Evolutionary conservation across 2,113 vertebrate species (phyloP).

Genomic region (Urocitellus parryii): DNA sequence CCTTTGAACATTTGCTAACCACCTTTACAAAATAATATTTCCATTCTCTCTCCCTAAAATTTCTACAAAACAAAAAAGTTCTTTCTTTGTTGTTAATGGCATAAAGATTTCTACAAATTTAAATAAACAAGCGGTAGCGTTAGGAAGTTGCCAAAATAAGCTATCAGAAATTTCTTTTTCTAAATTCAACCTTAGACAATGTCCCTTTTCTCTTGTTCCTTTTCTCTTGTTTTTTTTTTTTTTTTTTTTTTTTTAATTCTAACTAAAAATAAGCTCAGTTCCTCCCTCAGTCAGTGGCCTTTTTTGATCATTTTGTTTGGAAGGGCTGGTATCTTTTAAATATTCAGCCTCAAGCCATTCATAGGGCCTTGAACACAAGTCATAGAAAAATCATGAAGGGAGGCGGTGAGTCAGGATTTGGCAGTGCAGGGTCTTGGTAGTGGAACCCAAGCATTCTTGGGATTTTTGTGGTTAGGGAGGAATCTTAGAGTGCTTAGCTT

Average conservation of each 20-base stretch:
- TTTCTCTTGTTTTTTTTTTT: not conserved
- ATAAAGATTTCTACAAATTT: not conserved
- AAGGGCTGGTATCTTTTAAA: not conserved
- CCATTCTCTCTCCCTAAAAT: not conserved
- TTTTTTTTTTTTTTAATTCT: not conserved
- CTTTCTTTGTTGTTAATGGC: not conserved
- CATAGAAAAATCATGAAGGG: conserved; percentile 47
- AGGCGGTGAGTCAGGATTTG: conserved; percentile 69
- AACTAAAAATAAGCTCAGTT: not conserved
- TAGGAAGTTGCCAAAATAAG: not conserved
- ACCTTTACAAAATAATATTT: not conserved
- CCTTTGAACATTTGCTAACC: not conserved
- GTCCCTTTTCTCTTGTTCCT: not conserved
- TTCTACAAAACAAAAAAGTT: not conserved
- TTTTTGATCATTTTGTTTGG: not conserved
- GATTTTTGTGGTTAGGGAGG: conserved; percentile 83
- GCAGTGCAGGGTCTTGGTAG: conserved; percentile 65
- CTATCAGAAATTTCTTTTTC: not conserved
- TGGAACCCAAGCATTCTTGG: conserved; percentile 83
- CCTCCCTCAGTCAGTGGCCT: not conserved
- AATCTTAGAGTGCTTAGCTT: conserved; percentile 77
- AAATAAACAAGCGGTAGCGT: not conserved
- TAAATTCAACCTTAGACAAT: not conserved
- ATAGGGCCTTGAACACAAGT: not conserved
- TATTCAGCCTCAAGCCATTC: not conserved